Percentiles rank a stretch among this genome's conserved stretches.
Conservation (phyloP, 2,888 invertebrate species). For the Chirona hameri region DNA sequence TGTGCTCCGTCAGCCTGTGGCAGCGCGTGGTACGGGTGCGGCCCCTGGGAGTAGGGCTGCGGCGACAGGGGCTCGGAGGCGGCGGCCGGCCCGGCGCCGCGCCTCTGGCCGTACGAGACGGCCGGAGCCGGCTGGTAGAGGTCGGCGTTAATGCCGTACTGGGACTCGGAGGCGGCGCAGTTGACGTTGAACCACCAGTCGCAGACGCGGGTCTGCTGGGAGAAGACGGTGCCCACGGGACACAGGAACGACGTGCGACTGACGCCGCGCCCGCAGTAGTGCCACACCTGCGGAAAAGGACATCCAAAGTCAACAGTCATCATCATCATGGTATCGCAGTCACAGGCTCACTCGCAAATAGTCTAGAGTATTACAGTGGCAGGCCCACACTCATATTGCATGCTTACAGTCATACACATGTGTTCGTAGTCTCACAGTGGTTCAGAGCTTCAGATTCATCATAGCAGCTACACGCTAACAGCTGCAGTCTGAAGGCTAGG, state of each 20-base stretch:
- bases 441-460: too few species aligned
- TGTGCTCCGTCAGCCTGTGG: too few species aligned
- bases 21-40: not conserved
- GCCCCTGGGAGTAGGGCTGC: not conserved
- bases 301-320: too few species aligned
- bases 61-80: not conserved
- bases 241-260: not conserved
- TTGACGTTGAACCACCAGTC: conserved; percentile 27
- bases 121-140: conserved; percentile 3
- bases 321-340: too few species aligned
- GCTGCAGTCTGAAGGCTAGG: too few species aligned
- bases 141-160: conserved; percentile 8
- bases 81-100: not conserved
- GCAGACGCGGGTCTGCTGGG: conserved; percentile 5
- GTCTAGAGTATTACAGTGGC: too few species aligned
- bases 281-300: not conserved
- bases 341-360: too few species aligned
- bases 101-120: not conserved
- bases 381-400: too few species aligned
- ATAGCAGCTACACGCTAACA: too few species aligned
- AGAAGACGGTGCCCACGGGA: conserved; percentile 3
- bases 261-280: not conserved
- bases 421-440: too few species aligned
- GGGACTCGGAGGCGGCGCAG: not conserved
- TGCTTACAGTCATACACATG: too few species aligned